Evolutionary conservation across 2,113 vertebrate genomes (phyloP).

Genomic region (Sinocyclocheilus grahami): DNA sequence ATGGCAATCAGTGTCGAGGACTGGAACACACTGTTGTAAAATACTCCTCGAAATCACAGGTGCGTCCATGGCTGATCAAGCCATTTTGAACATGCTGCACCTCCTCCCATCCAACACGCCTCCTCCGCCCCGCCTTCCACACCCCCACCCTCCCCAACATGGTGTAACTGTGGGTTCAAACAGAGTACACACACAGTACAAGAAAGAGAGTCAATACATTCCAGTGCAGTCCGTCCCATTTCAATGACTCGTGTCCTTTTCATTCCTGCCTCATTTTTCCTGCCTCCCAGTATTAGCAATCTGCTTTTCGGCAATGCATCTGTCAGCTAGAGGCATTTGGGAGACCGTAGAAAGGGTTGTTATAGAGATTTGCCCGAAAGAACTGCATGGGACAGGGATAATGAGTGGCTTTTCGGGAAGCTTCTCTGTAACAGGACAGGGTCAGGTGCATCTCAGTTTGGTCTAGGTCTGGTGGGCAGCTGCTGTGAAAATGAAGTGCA

Average conservation of each 20-base stretch:
- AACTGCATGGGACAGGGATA: constrained; percentile 12
- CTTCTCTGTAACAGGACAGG: constrained; percentile 16
- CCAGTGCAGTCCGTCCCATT: constrained; percentile 68
- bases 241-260: constrained; percentile 54
- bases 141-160: constrained; percentile 36
- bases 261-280: constrained; percentile 32
- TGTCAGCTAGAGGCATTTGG: constrained; percentile 50
- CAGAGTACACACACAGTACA: constrained; percentile 85
- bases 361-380: constrained; percentile 36
- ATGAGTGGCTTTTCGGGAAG: constrained; percentile 28
- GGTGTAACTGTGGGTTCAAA: constrained; percentile 85
- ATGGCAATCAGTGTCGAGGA: neutral
- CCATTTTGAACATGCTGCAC: constrained; percentile 69
- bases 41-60: constrained; percentile 90
- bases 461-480: constrained; percentile 28
- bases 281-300: constrained; percentile 34
- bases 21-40: constrained; percentile 62
- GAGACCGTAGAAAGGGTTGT: constrained; percentile 20
- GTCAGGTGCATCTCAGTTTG: neutral
- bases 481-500: constrained; percentile 67
- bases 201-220: constrained; percentile 71
- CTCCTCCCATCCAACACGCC: constrained; percentile 22
- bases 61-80: constrained; percentile 73
- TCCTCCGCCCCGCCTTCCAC: neutral
- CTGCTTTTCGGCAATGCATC: constrained; percentile 61